Evolutionary conservation across 2,797 vertebrate genomes (phyloP), one percentile per base, ranked within the genome.

Genomic region (Poeciliopsis presidionis): DNA sequence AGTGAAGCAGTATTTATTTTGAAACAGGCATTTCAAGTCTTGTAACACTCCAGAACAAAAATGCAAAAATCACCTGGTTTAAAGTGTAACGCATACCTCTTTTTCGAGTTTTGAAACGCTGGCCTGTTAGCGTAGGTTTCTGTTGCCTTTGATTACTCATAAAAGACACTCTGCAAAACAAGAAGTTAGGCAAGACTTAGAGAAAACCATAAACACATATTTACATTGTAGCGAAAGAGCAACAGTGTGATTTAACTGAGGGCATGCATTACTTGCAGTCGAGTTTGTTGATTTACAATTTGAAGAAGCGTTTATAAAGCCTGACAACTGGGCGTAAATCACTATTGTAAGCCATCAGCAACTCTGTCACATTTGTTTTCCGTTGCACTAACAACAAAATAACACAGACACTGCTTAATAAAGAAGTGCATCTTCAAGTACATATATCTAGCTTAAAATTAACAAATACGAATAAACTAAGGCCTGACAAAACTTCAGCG

Each of bases 141-240:
- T 98, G 98, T 96, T 98, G 98, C 98, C 98, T 99, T 97, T 98
- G 98, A 99, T 99, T 99, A 99, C 97, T 99, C 98, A 99, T 99
- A 99, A 99, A 99, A 99, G 96, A 98, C 96, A 97, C 97, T 92
- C 96, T 98, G 82, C 75, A 81, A 85, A 14, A 75, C 55, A 53
- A 72, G 22, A 45, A n/a, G 41, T 1, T 1, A 30, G 46, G 49
- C 12, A 43, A 43, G 20, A 70, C 25, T 76, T 12, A 51, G 39
- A 2, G 8, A 57, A n/a, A 43, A 41, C 2, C 25, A 33, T 25
- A 16, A 16, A 71, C 2, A 20, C 4, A 61, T 20, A 5, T 67
- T 67, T 13, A 39, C 4, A 1, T 25, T 6, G 36, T 25, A 12
- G 36, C 9, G 36, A 25, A 22, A 41, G 36, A 41, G 20, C 18